Conservation (phyloP, 2,888 invertebrate genomes). For the Drosophila pegasa region DNA sequence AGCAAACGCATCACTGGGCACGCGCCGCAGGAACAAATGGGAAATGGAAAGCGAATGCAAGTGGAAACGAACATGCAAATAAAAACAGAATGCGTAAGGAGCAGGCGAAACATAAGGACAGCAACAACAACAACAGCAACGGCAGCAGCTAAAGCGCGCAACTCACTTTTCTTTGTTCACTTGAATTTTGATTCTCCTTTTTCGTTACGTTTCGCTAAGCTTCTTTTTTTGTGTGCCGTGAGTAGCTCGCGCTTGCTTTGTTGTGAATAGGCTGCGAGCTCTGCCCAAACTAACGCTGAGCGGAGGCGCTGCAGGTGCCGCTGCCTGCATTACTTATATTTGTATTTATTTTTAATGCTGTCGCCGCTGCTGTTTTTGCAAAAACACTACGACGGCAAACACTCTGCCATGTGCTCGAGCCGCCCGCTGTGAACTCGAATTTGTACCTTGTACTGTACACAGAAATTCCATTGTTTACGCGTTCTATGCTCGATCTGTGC, state of each 20-base stretch:
- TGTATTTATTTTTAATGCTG: slow-evolving; percentile 11
- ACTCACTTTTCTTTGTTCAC: slow-evolving; percentile 30
- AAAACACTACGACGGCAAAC: slow-evolving; percentile 12
- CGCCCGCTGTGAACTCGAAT: slow-evolving; percentile 4
- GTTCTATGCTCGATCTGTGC: background rate
- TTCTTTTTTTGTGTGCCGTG: background rate
- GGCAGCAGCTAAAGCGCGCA: slow-evolving; percentile 1
- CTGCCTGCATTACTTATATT: slow-evolving; percentile 19
- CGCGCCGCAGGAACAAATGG: slow-evolving; percentile 6
- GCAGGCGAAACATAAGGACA: background rate
- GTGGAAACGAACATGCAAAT: slow-evolving; percentile 3
- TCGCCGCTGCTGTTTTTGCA: slow-evolving; percentile 5
- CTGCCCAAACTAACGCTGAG: slow-evolving; percentile 38
- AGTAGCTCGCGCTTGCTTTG: slow-evolving; percentile 5
- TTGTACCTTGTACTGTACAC: slow-evolving; percentile 32
- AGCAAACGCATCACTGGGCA: slow-evolving; percentile 55
- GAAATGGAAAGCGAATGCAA: slow-evolving; percentile 18
- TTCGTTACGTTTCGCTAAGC: slow-evolving; percentile 1
- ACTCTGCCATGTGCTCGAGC: slow-evolving; percentile 1
- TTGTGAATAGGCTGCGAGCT: slow-evolving; percentile 40
- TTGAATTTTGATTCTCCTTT: background rate
- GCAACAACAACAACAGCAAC: background rate
- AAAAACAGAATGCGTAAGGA: slow-evolving; percentile 22
- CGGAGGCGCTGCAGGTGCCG: slow-evolving; percentile 16
- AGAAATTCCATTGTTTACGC: slow-evolving; percentile 26